Conservation (phyloP, 2,797 vertebrate species). For the Limnodromus scolopaceus region DNA sequence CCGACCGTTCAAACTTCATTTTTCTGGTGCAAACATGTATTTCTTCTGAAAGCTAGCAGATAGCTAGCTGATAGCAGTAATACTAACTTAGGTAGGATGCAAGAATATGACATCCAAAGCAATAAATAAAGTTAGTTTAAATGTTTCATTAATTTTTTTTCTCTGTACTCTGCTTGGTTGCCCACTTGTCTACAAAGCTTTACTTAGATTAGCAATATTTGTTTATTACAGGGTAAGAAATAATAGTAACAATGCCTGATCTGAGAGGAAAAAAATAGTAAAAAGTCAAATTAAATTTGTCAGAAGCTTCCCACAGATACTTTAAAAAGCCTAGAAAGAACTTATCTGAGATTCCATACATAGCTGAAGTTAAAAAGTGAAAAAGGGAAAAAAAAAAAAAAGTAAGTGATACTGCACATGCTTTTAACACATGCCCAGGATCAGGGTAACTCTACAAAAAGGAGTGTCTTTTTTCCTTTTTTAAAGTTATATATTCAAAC, state of each 20-base stretch:
- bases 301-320: slow-evolving; percentile 22
- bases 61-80: background rate
- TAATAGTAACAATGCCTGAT: background rate
- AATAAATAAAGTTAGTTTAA: background rate
- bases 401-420: background rate
- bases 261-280: background rate
- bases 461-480: background rate
- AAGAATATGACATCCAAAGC: background rate
- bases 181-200: background rate
- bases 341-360: background rate
- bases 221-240: background rate
- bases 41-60: background rate
- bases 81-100: background rate
- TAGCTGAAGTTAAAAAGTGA: slow-evolving; percentile 31
- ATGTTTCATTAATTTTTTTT: background rate
- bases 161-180: background rate
- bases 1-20: background rate
- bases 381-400: background rate
- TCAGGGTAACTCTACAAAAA: background rate
- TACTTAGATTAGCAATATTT: background rate
- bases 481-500: background rate
- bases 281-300: background rate
- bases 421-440: slow-evolving; percentile 9
- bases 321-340: slow-evolving; percentile 22
- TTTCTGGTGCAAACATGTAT: background rate